Evolutionary conservation across 2,888 invertebrate genomes (phyloP).

Genomic region (Coleophora flavipennella): DNA sequence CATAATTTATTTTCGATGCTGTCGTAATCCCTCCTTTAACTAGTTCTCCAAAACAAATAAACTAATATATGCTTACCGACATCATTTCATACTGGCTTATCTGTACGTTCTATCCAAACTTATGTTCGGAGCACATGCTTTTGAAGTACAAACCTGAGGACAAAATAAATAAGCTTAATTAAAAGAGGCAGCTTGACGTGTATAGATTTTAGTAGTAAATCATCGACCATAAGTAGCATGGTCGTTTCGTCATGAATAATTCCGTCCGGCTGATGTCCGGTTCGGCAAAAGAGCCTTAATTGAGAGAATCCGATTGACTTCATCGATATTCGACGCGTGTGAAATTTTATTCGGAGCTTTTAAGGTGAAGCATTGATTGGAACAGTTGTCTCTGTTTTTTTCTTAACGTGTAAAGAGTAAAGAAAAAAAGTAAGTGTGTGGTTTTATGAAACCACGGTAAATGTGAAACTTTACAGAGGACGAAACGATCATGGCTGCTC

Average conservation of each 20-base stretch:
- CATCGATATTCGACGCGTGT: slow-evolving; percentile 48
- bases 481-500: too few species aligned
- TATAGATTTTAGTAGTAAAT: slow-evolving; percentile 27
- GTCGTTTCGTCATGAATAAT: slow-evolving; percentile 55
- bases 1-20: too few species aligned
- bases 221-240: slow-evolving; percentile 33
- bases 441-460: too few species aligned
- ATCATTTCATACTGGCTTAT: not conserved
- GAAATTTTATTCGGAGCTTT: slow-evolving; percentile 44
- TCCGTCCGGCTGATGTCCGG: slow-evolving; percentile 46
- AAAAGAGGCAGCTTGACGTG: slow-evolving; percentile 10
- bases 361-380: too few species aligned
- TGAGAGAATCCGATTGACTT: slow-evolving; percentile 54
- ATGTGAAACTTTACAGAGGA: too few species aligned
- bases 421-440: too few species aligned
- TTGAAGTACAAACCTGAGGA: slow-evolving; percentile 20
- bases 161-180: slow-evolving; percentile 20
- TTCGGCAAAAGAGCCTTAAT: slow-evolving; percentile 52
- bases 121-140: too few species aligned
- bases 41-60: too few species aligned
- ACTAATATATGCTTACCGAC: not conserved
- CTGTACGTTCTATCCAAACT: too few species aligned
- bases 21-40: too few species aligned
- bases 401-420: too few species aligned
- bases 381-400: too few species aligned